A percentile compares a stretch with the other conserved stretches of the same genome.
Evolutionary conservation across 2,888 invertebrate species (phyloP).

Genomic region (Pyrrhia umbra): DNA sequence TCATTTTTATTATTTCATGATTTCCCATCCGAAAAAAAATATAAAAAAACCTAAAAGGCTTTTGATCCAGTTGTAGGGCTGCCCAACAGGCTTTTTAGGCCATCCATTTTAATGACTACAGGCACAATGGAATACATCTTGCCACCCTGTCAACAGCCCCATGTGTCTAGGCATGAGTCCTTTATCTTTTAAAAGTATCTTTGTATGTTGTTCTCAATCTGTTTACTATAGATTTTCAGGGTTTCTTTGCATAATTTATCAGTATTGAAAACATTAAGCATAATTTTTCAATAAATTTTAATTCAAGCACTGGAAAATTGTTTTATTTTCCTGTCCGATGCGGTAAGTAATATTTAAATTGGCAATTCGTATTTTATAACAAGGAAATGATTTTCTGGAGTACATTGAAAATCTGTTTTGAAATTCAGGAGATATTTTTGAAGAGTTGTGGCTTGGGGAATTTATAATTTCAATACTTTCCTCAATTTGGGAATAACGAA

Average conservation of each 20-base stretch:
- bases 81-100: too few species aligned
- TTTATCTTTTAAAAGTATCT: too few species aligned
- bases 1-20: too few species aligned
- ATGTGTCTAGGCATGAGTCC: too few species aligned
- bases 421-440: slow-evolving; percentile 2
- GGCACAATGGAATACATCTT: too few species aligned
- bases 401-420: slow-evolving; percentile 12
- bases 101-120: too few species aligned
- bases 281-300: background rate
- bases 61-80: too few species aligned
- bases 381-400: background rate
- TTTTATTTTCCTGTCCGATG: too few species aligned
- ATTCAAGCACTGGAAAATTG: background rate
- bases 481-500: too few species aligned
- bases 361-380: background rate
- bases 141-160: too few species aligned
- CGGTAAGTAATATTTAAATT: background rate
- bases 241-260: background rate
- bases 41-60: too few species aligned
- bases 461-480: background rate
- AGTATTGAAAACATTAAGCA: background rate
- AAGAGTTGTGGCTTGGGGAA: background rate
- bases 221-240: background rate
- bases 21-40: too few species aligned
- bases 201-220: background rate